Conservation (phyloP, 2,888 invertebrate genomes). For the Spodoptera picta region DNA sequence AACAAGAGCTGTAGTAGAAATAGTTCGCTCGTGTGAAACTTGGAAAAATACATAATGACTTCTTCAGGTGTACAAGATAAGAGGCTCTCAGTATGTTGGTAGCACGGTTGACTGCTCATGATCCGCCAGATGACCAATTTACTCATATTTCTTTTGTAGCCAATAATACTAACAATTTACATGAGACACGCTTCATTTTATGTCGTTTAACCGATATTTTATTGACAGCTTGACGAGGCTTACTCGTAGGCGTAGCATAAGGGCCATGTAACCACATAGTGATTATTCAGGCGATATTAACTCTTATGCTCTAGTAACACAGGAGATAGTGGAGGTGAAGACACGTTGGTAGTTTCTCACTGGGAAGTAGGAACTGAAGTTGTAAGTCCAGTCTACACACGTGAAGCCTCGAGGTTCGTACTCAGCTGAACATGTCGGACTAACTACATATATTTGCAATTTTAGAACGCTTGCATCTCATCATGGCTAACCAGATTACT, state of each 20-base stretch:
- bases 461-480: no score
- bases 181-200: constrained; percentile 16
- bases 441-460: no score
- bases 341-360: constrained; percentile 27
- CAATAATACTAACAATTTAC: constrained; percentile 8
- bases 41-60: no score
- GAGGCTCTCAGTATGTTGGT: no score
- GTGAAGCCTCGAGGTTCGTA: neutral
- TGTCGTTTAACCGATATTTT: constrained; percentile 45
- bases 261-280: constrained; percentile 9
- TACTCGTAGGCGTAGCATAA: constrained; percentile 56
- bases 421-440: no score
- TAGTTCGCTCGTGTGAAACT: no score
- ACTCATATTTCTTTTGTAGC: no score
- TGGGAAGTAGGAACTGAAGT: constrained; percentile 58
- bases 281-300: constrained; percentile 6
- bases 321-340: constrained; percentile 9
- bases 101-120: neutral
- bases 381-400: constrained; percentile 28
- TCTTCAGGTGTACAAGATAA: no score
- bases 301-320: constrained; percentile 10
- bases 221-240: constrained; percentile 56
- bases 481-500: no score
- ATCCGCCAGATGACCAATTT: constrained; percentile 6
- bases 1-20: neutral